These are phyloP conservation scores for Mylabris sibirica DNA, from an alignment of 2,888 invertebrate species.

Conservation along the genomic window DNA sequence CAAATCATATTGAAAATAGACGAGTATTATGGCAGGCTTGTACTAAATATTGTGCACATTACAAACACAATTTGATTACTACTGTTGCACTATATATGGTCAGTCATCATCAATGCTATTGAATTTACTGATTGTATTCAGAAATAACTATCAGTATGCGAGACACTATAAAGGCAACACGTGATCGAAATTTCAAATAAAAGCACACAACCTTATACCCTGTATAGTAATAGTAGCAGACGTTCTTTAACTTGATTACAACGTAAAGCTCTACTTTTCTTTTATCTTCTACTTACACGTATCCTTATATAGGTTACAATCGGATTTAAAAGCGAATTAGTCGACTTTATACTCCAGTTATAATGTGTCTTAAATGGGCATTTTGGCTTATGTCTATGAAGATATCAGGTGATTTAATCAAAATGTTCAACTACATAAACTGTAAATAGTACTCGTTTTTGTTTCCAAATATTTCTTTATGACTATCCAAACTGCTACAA, in stretches of 20 bases:
- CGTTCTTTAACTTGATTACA: conserved; percentile 51
- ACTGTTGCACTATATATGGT: neutral
- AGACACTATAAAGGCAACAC: conserved; percentile 45
- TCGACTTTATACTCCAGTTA: neutral
- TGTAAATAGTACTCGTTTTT: no score
- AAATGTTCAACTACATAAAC: no score
- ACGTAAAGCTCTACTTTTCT: conserved; percentile 42
- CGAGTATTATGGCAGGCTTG: neutral
- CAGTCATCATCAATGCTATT: conserved; percentile 46
- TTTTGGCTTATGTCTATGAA: neutral
- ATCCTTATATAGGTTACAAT: neutral
- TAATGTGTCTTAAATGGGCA: neutral
- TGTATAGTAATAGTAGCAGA: conserved; percentile 42
- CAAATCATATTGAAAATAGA: neutral
- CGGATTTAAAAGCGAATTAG: neutral
- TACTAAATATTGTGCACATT: neutral
- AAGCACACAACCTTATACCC: conserved; percentile 9
- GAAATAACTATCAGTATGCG: conserved; percentile 48
- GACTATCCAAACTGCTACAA: no score
- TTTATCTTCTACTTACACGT: conserved; percentile 13
- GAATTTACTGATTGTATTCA: conserved; percentile 40
- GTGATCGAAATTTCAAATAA: conserved; percentile 48
- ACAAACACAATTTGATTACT: neutral
- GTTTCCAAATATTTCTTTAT: no score
- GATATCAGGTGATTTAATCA: no score